phyloP scores from a whole-genome alignment of 2,113 vertebrate species.

The Dasyprocta punctata region DNA sequence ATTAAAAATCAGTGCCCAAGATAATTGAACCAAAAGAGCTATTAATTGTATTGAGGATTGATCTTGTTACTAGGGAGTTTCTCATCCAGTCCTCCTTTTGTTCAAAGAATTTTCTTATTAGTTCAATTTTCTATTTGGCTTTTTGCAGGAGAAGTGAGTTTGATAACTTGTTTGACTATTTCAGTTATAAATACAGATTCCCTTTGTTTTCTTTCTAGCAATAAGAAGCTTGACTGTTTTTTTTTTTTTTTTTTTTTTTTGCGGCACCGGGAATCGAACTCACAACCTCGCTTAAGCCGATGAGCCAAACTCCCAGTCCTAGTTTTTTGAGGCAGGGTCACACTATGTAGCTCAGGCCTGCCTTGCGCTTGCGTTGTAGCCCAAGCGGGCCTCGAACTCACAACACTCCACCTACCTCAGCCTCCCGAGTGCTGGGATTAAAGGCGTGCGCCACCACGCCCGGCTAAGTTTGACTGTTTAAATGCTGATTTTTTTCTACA shows the following conservation, averaged over 20 bases:
- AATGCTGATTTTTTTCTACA: neutral
- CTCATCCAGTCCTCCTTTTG: neutral
- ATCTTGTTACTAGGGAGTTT: neutral
- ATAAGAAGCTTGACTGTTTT: neutral
- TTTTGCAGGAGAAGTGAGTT: neutral
- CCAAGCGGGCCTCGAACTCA: no score
- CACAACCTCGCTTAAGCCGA: no score
- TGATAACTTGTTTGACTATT: neutral
- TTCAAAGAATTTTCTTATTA: neutral
- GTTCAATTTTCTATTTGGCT: neutral
- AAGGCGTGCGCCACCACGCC: no score
- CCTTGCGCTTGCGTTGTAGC: no score
- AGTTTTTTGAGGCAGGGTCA: no score
- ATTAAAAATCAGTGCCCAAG: neutral
- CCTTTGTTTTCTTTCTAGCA: neutral
- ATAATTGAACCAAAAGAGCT: neutral
- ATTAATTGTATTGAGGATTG: neutral
- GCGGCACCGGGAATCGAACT: no score
- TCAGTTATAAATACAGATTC: neutral
- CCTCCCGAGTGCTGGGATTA: no score
- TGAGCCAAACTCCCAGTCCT: no score
- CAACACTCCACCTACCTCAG: no score
- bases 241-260: no score
- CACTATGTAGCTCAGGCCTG: no score
- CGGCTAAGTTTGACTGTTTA: neutral